A percentile compares a stretch with the other conserved stretches of the same genome.
Conservation (phyloP, 2,888 invertebrate species). For the Cecidostiba fungosa region DNA sequence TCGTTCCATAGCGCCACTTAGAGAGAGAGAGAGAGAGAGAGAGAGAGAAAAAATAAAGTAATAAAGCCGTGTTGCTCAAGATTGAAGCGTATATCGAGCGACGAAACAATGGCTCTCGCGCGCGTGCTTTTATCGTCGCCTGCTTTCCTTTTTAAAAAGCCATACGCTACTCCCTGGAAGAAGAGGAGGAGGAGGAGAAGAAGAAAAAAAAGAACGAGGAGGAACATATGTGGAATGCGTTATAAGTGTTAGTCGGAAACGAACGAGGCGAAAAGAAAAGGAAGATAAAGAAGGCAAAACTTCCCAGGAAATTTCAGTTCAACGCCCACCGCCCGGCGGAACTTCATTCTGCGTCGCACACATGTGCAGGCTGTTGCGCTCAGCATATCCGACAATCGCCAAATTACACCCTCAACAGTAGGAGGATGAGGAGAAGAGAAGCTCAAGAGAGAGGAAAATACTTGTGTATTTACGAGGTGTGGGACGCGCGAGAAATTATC, state of each 20-base stretch:
- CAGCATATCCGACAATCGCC: neutral
- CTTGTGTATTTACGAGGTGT: constrained; percentile 22
- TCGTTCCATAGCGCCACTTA: neutral
- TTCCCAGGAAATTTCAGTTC: constrained; percentile 43
- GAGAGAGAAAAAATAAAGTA: neutral
- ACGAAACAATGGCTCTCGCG: neutral
- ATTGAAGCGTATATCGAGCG: constrained; percentile 14
- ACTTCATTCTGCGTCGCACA: neutral
- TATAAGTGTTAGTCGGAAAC: constrained; percentile 35
- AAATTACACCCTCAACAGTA: neutral
- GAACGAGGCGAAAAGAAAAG: constrained; percentile 8
- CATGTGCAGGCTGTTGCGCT: neutral
- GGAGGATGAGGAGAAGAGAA: neutral
- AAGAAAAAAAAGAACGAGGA: neutral
- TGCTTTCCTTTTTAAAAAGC: neutral
- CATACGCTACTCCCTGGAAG: neutral
- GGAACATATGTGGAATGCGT: neutral
- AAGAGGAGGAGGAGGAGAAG: neutral
- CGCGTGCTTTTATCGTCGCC: constrained; percentile 5
- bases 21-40: neutral
- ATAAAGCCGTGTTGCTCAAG: neutral
- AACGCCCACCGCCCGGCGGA: constrained; percentile 22
- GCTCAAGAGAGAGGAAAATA: neutral
- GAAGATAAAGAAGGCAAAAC: neutral
- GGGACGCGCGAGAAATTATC: constrained; percentile 23